Evolutionary conservation across 1,140 invertebrate species (phyloP), one percentile per base, ranked within the genome.

Genomic region (Drosophila bifasciata): DNA sequence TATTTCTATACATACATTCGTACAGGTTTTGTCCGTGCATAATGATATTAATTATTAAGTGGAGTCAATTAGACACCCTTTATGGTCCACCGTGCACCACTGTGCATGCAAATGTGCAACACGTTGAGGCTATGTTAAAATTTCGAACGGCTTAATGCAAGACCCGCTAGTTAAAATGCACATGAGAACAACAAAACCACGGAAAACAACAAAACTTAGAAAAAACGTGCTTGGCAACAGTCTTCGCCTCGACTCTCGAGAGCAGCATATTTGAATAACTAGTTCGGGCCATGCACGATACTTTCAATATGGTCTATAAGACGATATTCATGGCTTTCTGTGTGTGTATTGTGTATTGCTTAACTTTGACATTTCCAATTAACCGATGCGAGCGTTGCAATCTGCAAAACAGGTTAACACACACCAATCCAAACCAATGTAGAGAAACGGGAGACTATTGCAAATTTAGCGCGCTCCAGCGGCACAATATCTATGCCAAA

Each of bases 311-410:
- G 80, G 71, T 80, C 77, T 84, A 71, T 75, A 59, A 79, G 58
- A 23, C 55, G 8, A 28, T 28, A 28, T 28, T 56, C 58, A 59
- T 59, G 21, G 49, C 46, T 61, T 32, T 36, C 19, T 51, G 2
- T 25, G 21, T 40, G 9, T 45, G 8, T 51, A 32, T 49, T 23
- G 46, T 60, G 57, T 77, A 77, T 86, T 86, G 74, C 74, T 86
- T 86, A 86, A 86, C 81, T 86, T 86, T 86, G 81, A 86, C 81
- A 86, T 86, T 86, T 86, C 68, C 77, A 81, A 78, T 80, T 36
- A 45, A 63, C 63, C 63, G 28, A 40, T 60, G 64, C 45, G 59
- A 76, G 74, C 79, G 72, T 73, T 86, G 80, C 80, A 85, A 86
- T 85, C 59, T 80, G 78, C 68, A 66, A 85, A 85, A 85, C 80